phyloP scores from a whole-genome alignment of 2,888 invertebrate species.

The Cheilosia vulpina region DNA sequence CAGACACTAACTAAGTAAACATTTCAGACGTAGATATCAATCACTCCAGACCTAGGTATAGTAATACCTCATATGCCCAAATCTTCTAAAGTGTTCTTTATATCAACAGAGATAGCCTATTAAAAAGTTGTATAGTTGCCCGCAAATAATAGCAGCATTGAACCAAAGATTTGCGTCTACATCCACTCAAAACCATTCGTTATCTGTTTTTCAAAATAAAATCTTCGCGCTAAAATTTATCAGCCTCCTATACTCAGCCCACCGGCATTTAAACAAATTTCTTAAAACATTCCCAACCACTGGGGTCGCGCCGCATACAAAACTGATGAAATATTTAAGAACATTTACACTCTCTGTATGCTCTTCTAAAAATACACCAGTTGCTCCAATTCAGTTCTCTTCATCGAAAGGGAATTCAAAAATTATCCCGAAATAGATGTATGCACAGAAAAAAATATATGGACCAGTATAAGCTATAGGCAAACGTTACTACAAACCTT shows the following conservation, averaged over 20 bases:
- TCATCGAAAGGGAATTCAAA: neutral
- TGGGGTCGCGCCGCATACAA: neutral
- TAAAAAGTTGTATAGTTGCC: too few relatives aligned
- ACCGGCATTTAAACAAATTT: neutral
- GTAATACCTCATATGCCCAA: too few relatives aligned
- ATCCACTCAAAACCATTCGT: neutral
- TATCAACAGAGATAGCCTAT: too few relatives aligned
- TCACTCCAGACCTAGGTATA: too few relatives aligned
- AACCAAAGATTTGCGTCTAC: too few relatives aligned
- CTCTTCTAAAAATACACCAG: neutral
- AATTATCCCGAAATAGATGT: conserved; percentile 37
- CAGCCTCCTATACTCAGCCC: neutral
- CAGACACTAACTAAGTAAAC: too few relatives aligned
- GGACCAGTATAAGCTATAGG: neutral
- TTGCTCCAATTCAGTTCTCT: neutral
- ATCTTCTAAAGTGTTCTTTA: too few relatives aligned
- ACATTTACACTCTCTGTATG: neutral
- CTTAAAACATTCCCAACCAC: neutral
- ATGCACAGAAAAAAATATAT: neutral
- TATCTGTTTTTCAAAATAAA: neutral
- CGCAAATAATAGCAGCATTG: too few relatives aligned
- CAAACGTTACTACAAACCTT: conserved; percentile 58
- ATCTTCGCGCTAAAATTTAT: too few relatives aligned
- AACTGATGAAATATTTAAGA: neutral
- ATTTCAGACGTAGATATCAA: too few relatives aligned